Percentiles rank a stretch among this genome's conserved stretches.
Conservation (phyloP, 2,797 vertebrate species). For the Emydoidea blandingii region DNA sequence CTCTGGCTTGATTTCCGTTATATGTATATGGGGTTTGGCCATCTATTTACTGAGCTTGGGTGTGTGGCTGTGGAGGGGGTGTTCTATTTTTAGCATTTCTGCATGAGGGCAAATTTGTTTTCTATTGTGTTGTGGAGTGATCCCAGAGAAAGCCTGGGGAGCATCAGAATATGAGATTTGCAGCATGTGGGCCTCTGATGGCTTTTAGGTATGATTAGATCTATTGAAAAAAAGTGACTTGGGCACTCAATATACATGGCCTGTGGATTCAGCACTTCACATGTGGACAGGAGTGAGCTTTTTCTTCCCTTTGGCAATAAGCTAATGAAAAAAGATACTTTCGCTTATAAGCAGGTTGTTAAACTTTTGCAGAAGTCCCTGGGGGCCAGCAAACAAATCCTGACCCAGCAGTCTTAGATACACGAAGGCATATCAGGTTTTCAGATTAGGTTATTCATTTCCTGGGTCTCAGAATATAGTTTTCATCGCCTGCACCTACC, state of each 20-base stretch:
- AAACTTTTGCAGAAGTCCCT: background rate
- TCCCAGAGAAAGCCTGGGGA: background rate
- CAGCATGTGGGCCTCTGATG: background rate
- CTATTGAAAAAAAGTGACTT: background rate
- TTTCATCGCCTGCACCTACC: background rate
- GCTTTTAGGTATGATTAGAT: constrained; percentile 2
- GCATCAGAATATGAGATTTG: background rate
- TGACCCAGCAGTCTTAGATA: constrained; percentile 7
- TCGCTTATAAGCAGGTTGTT: constrained; percentile 3
- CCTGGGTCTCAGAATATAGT: background rate
- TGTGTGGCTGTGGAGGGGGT: background rate
- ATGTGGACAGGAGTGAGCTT: background rate
- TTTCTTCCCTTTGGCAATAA: constrained; percentile 24
- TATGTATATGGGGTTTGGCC: background rate
- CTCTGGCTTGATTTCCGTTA: background rate
- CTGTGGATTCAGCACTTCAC: background rate
- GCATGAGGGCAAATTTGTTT: constrained; percentile 30
- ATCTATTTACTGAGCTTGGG: background rate
- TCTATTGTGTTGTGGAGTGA: background rate
- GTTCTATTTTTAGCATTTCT: constrained; percentile 25
- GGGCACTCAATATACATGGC: background rate
- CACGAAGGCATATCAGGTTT: background rate
- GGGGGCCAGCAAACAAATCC: constrained; percentile 1
- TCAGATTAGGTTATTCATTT: background rate
- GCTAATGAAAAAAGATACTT: constrained; percentile 11